Base-by-base conservation (phyloP, 1,140 invertebrate genomes). In the Triops cancriformis region DNA sequence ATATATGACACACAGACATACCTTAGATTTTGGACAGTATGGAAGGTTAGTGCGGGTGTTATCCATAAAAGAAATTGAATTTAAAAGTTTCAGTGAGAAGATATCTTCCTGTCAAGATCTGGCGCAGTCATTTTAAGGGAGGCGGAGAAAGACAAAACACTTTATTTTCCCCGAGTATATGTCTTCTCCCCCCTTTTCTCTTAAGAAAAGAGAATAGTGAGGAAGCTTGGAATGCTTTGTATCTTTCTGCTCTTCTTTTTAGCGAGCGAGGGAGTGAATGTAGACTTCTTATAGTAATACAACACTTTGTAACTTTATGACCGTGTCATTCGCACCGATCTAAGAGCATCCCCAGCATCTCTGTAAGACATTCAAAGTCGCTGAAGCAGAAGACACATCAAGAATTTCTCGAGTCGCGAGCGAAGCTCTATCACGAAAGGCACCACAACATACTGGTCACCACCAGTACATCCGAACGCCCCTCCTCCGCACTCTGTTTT, bases 251-350 rank as follows among this genome's bases (percentile, higher is more conserved):
- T 64, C n/a, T 64, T 64, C 10, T 64, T 64, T 37, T 23, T 64
- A 64, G 51, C 51, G n/a, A 64, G 51, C 51, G 23, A 64, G 51
- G 51, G 51, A 64, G 51, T 64, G 51, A 64, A 64, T 14, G 23
- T 9, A 23, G 51, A 64, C 51, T 64, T 23, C 51, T 64, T 64
- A 64, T 64, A 64, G 51, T 64, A 64, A 64, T 64, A 64, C 51
- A 64, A 64, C 51, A 64, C 51, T 64, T 64, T 64, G 51, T 64
- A 64, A 64, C 10, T 64, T 64, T 64, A 64, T 64, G 51, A 64
- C 51, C 51, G 51, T 64, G 51, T 64, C 51, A 64, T 64, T 64
- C 51, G 23, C 51, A 64, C 51, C 51, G 23, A 64, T 64, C 51
- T 64, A 23, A 23, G 23, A 64, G 51, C 51, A 37, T 64, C 51